Conservation (phyloP, 2,797 vertebrate genomes). For the Oryzias dopingdopingensis region DNA sequence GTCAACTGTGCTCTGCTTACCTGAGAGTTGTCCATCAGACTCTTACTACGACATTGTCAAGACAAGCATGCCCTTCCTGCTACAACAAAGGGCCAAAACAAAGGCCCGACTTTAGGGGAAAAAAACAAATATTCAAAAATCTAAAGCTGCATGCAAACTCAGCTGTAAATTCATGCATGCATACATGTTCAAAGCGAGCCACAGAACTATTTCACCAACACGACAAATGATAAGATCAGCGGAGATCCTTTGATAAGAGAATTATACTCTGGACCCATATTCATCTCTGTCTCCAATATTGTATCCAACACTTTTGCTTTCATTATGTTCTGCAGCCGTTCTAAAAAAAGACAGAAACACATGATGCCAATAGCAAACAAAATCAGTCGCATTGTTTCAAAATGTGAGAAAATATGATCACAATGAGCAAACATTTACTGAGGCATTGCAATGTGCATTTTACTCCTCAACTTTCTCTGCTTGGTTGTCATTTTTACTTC, state of each 20-base stretch:
- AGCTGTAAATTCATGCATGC: conserved; percentile 33
- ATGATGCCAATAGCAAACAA: not conserved
- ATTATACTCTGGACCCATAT: conserved; percentile 75
- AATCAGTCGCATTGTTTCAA: no score
- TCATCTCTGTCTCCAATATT: conserved; percentile 72
- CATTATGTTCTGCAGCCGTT: conserved; percentile 63
- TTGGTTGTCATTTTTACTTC: no score
- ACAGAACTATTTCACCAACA: conserved; percentile 31
- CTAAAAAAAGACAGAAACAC: conserved; percentile 47
- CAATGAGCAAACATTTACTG: no score
- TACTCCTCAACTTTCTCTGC: no score
- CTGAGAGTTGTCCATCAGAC: conserved; percentile 26
- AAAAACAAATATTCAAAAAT: conserved; percentile 27
- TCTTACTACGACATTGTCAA: conserved; percentile 38
- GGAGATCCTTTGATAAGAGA: conserved; percentile 24
- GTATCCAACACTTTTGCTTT: conserved; percentile 72
- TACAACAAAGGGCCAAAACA: conserved; percentile 48
- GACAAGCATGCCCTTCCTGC: conserved; percentile 25
- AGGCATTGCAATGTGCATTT: no score
- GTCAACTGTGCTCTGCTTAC: conserved; percentile 28
- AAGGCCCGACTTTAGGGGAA: conserved; percentile 40
- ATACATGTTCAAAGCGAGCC: conserved; percentile 25
- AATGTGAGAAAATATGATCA: no score
- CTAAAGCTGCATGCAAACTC: conserved; percentile 42
- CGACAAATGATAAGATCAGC: conserved; percentile 28